A percentile compares a stretch with the other conserved stretches of the same genome.
phyloP scores from a whole-genome alignment of 2,888 invertebrate genomes.

The Nomada ruficornis region DNA sequence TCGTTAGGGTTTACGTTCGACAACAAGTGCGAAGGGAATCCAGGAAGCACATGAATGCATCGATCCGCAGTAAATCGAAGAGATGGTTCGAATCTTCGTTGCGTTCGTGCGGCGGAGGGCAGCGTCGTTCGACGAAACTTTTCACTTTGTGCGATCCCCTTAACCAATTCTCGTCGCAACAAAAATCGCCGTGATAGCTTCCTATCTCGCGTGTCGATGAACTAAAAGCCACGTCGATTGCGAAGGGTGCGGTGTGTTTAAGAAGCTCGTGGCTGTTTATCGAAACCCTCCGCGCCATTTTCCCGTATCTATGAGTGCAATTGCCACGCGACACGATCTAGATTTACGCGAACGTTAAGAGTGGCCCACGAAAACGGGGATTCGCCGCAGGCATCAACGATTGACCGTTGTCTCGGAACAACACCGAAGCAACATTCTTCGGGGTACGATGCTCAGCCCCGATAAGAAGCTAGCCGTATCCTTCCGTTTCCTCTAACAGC shows the following conservation, averaged over 20 bases:
- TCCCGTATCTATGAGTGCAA: constrained; percentile 9
- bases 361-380: constrained; percentile 9
- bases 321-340: constrained; percentile 15
- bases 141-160: not conserved
- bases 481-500: constrained; percentile 23
- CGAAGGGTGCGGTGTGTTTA: constrained; percentile 18
- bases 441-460: constrained; percentile 34
- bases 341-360: constrained; percentile 27
- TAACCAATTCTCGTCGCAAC: not conserved
- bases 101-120: constrained; percentile 36
- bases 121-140: constrained; percentile 16
- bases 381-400: constrained; percentile 27
- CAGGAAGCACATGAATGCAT: not conserved
- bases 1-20: not conserved
- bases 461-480: constrained; percentile 53
- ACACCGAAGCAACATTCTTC: constrained; percentile 30
- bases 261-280: constrained; percentile 31
- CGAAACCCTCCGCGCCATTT: constrained; percentile 31
- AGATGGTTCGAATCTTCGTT: not conserved
- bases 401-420: constrained; percentile 28
- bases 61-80: not conserved
- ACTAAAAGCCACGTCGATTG: not conserved
- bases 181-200: not conserved
- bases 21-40: not conserved
- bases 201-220: not conserved